Evolutionary conservation across 2,888 invertebrate genomes (phyloP).

Genomic region (Ectropis crepuscularia): DNA sequence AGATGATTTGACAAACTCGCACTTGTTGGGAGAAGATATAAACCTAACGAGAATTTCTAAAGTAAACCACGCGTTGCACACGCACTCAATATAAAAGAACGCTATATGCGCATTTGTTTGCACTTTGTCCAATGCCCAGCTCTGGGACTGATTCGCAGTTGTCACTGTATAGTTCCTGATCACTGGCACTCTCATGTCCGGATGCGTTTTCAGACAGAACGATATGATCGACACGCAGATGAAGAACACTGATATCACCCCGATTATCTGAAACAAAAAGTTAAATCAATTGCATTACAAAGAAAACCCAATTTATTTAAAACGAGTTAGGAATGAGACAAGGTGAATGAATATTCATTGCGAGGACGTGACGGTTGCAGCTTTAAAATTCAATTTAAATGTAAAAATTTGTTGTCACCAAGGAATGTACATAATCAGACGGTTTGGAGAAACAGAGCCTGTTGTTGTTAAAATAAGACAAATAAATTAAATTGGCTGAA

Average conservation of each 20-base stretch:
- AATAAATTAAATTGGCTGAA: conserved; percentile 36
- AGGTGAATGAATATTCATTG: conserved; percentile 32
- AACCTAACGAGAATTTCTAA: conserved; percentile 97
- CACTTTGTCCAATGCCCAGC: conserved; percentile 94
- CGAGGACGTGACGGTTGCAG: conserved; percentile 27
- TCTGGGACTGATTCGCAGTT: conserved; percentile 89
- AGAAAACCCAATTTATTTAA: conserved; percentile 18
- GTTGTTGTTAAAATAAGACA: conserved; percentile 36
- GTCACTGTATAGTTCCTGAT: conserved; percentile 92
- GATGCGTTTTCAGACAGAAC: conserved; percentile 99
- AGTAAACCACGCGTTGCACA: conserved; percentile 99
- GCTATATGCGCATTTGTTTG: conserved; percentile 98
- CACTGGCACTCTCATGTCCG: conserved; percentile 97
- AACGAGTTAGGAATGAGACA: conserved; percentile 23
- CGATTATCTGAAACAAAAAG: conserved; percentile 92
- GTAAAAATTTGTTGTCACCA: conserved; percentile 32
- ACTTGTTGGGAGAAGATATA: conserved; percentile 96
- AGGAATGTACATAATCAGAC: conserved; percentile 21
- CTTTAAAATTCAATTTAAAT: conserved; percentile 40
- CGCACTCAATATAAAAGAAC: conserved; percentile 99
- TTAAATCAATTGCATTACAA: conserved; percentile 11
- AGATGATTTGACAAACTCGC: conserved; percentile 97
- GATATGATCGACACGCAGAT: conserved; percentile 99
- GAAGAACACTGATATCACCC: conserved; percentile 99
- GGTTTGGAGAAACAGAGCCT: conserved; percentile 26